Evolutionary conservation across 64 coral and sea anemone species (phyloP), one percentile per base, ranked within the genome.

Genomic region (Stylophora pistillata): DNA sequence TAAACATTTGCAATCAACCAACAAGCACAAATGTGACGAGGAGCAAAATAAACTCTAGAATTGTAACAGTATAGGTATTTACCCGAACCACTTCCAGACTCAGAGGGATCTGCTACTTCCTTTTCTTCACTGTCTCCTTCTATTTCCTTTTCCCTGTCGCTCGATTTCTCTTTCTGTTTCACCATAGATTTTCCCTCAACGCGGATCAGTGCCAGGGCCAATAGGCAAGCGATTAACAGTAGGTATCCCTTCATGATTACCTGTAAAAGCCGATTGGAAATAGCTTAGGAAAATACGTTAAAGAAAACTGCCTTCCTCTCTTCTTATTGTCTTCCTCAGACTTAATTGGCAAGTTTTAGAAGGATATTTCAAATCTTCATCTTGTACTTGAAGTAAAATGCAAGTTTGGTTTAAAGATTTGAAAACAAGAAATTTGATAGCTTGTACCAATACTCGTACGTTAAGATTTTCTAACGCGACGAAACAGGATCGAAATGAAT

Each of bases 171-270:
- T 18, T 77, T 12, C 53, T 56, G 16, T 9, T 56, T 56, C 52
- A 56, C 13, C 0, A 18, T 9, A 15, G 77, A 28, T 59, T 79
- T 79, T 59, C n/a, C 77, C 31, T 58, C 15, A 5, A 16, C 30
- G 1, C 32, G 17, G 2, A 61, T 15, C 77, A 79, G 58, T 56
- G 20, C 5, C 55, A 60, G 6, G 7, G 55, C 55, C 55, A 79
- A 33, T 32, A 79, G 77, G 28, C 77, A 79, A 60, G 77, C 77
- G 53, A 79, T 79, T 26, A 79, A 58, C n/a, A 79, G 56, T 27
- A 60, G 4, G 4, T 14, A 29, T 28, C 77, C 15, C 56, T 25
- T 79, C 77, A 79, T 79, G 1, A 32, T 79, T 9, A 31, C 17
- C 23, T 21, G 6, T 47, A 23, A 53, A 23, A 10, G 18, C 2